Evolutionary conservation across 2,113 vertebrate species (phyloP).

Genomic region (Opisthocomus hoazin): DNA sequence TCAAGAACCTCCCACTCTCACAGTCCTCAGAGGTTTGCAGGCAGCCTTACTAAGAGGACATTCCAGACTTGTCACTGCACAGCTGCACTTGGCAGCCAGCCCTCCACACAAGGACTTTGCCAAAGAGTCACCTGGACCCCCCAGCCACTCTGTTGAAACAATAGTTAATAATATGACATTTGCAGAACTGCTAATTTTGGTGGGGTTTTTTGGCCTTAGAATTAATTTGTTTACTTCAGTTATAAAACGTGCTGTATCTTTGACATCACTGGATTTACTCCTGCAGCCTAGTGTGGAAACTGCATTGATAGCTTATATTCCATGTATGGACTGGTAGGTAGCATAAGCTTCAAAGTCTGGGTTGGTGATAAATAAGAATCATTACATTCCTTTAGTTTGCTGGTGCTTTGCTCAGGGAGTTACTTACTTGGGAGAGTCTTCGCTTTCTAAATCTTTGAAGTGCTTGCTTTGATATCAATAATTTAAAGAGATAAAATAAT

Average conservation of each 20-base stretch:
- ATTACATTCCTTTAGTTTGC: not conserved
- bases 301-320: not conserved
- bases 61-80: constrained; percentile 31
- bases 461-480: not conserved
- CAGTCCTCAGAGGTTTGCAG: constrained; percentile 5
- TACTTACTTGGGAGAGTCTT: not conserved
- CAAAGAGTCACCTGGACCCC: not conserved
- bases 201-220: not conserved
- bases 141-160: not conserved
- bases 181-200: not conserved
- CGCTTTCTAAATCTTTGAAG: not conserved
- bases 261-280: not conserved
- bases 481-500: not conserved
- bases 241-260: not conserved
- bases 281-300: not conserved
- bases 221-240: not conserved
- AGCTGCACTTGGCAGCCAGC: constrained; percentile 48
- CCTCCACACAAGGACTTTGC: not conserved
- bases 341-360: not conserved
- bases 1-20: constrained; percentile 22
- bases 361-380: not conserved
- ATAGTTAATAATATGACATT: not conserved
- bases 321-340: not conserved
- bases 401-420: not conserved
- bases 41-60: constrained; percentile 49